These are phyloP conservation scores for Centrocercus urophasianus DNA, from an alignment of 2,113 vertebrate genomes.

Conservation along the genomic window DNA sequence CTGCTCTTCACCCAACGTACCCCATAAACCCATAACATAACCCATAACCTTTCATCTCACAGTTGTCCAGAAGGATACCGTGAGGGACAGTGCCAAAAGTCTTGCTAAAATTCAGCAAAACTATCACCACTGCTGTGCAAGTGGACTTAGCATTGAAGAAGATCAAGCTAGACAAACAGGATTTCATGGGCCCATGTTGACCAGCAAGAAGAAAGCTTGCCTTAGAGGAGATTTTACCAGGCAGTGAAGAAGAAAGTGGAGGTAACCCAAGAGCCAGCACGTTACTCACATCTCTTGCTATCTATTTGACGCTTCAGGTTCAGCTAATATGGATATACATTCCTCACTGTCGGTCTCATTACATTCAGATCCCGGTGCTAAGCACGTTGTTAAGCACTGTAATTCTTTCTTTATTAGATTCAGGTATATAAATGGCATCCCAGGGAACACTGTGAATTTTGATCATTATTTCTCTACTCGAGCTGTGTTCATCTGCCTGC, in stretches of 20 bases:
- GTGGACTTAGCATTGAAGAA: not conserved
- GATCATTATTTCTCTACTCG: conserved; percentile 75
- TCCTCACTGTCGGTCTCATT: not conserved
- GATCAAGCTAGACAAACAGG: not conserved
- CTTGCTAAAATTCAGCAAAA: not conserved
- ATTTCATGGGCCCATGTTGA: not conserved
- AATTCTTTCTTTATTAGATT: conserved; percentile 72
- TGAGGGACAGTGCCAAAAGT: not conserved
- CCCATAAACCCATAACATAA: too few species aligned
- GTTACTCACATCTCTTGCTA: fast-evolving
- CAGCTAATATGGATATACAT: not conserved
- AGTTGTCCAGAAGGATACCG: not conserved
- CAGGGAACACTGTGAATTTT: conserved; percentile 65
- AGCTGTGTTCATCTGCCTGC: conserved; percentile 66
- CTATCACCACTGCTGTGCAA: not conserved
- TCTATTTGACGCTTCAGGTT: not conserved
- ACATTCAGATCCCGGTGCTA: not conserved
- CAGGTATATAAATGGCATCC: conserved; percentile 71
- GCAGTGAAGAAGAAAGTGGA: not conserved
- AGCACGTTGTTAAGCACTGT: conserved; percentile 33
- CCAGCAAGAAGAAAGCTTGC: not conserved
- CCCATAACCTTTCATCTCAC: not conserved
- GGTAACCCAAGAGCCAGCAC: not conserved
- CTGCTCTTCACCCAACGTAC: not conserved
- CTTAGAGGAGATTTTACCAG: not conserved